These are phyloP conservation scores for Phyllotreta striolata DNA, from an alignment of 2,888 invertebrate genomes.

Conservation along the genomic window DNA sequence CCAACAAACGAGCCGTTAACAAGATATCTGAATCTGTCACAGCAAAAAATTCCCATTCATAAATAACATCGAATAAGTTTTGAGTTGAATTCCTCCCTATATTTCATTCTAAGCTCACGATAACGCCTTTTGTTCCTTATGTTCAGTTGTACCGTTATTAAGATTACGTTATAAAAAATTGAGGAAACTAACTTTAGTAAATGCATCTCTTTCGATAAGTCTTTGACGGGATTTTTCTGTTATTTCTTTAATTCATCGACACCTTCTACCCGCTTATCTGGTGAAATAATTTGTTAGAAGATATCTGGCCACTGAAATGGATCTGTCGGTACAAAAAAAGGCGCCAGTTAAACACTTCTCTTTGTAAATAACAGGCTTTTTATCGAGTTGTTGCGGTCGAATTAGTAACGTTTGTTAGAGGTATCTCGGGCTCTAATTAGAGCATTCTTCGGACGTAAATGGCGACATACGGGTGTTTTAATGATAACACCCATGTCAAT, in stretches of 20 bases:
- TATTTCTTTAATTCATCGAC: conserved; percentile 19
- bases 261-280: conserved; percentile 19
- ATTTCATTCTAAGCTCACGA: too few relatives aligned
- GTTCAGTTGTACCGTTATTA: conserved; percentile 1
- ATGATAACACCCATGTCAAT: conserved; percentile 5
- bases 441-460: conserved; percentile 14
- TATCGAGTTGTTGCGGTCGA: conserved; percentile 2
- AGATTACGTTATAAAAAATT: conserved; percentile 15
- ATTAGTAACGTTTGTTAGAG: conserved; percentile 14
- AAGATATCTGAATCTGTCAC: conserved; percentile 15
- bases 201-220: conserved; percentile 2
- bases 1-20: conserved; percentile 15
- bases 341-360: conserved; percentile 20
- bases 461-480: conserved; percentile 4
- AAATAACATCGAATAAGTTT: conserved; percentile 1
- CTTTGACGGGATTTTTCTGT: not conserved
- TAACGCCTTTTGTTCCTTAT: conserved; percentile 1
- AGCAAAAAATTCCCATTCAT: conserved; percentile 28
- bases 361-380: conserved; percentile 11
- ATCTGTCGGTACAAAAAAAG: conserved; percentile 26
- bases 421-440: conserved; percentile 4
- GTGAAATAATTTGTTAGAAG: conserved; percentile 25
- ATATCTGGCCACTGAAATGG: conserved; percentile 27
- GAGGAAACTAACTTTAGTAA: not conserved
- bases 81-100: not conserved